Conservation (phyloP, 2,797 vertebrate genomes). For the Pelobates cultripes region DNA sequence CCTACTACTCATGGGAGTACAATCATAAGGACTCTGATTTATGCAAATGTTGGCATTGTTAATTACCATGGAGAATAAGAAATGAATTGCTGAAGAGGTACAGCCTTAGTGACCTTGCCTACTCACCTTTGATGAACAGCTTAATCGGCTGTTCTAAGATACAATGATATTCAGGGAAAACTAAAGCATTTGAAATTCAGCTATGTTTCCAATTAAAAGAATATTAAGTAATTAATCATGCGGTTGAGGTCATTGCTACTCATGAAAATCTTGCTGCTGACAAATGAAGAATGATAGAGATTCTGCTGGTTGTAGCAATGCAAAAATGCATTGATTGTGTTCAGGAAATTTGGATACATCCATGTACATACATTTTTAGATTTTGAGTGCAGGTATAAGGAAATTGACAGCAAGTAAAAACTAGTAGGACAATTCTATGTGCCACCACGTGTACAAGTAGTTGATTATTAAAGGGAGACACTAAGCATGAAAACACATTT, state of each 20-base stretch:
- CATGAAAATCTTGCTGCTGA: slow-evolving; percentile 65
- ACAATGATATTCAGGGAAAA: slow-evolving; percentile 85
- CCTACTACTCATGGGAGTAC: slow-evolving; percentile 63
- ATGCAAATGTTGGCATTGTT: slow-evolving; percentile 77
- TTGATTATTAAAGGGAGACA: too few relatives aligned
- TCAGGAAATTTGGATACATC: neutral
- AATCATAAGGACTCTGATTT: slow-evolving; percentile 78
- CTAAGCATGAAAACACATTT: too few relatives aligned
- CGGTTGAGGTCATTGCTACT: slow-evolving; percentile 78
- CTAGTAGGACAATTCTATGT: too few relatives aligned
- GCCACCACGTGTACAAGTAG: too few relatives aligned
- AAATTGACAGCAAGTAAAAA: too few relatives aligned
- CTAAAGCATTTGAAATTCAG: slow-evolving; percentile 86
- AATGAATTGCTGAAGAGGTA: slow-evolving; percentile 76
- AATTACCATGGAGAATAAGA: slow-evolving; percentile 73
- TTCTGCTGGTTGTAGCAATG: neutral
- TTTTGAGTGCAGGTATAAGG: neutral
- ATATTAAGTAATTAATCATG: slow-evolving; percentile 97
- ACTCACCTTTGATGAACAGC: slow-evolving; percentile 73
- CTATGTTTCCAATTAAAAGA: slow-evolving; percentile 89
- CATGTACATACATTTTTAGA: neutral
- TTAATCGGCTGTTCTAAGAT: slow-evolving; percentile 81
- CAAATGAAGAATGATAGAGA: slow-evolving; percentile 23
- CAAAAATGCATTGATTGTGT: neutral
- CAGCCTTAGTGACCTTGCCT: slow-evolving; percentile 72